phyloP scores from a whole-genome alignment of 1,140 invertebrate species.

The Acromyrmex charruanus region DNA sequence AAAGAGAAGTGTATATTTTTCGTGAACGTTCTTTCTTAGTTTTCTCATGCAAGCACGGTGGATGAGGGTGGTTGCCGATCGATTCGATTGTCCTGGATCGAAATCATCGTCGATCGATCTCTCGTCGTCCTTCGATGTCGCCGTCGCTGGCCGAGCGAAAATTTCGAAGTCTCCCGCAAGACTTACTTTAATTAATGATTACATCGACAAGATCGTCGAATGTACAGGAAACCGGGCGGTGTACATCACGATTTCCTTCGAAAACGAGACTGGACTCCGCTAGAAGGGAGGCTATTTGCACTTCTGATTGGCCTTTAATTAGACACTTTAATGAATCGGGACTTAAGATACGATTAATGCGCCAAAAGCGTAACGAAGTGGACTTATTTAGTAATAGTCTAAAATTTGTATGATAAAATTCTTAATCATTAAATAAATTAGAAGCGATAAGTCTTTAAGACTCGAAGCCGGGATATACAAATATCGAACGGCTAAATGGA shows the following conservation, averaged over 20 bases:
- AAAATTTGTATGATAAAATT: constrained; percentile 51
- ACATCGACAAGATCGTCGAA: constrained; percentile 13
- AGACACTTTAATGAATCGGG: constrained; percentile 20
- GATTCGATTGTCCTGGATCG: constrained; percentile 66
- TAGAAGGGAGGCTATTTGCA: background rate
- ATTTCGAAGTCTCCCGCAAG: background rate
- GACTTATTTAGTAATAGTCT: constrained; percentile 25
- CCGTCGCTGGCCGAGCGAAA: background rate
- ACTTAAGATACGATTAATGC: background rate
- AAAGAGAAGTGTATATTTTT: constrained; percentile 48
- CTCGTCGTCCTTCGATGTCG: constrained; percentile 33
- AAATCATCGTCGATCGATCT: constrained; percentile 29
- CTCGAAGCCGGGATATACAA: background rate
- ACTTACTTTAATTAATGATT: background rate
- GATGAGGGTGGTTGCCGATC: constrained; percentile 73
- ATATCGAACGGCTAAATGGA: background rate
- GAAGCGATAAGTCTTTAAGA: background rate
- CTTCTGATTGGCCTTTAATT: constrained; percentile 21
- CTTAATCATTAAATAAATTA: constrained; percentile 14
- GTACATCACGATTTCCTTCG: background rate
- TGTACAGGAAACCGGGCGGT: background rate
- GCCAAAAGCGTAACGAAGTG: background rate
- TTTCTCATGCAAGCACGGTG: constrained; percentile 71
- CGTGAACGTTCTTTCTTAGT: constrained; percentile 71
- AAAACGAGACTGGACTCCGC: background rate